These are phyloP conservation scores for Hippocampus comes DNA, from an alignment of 2,113 vertebrate species.

Conservation along the genomic window DNA sequence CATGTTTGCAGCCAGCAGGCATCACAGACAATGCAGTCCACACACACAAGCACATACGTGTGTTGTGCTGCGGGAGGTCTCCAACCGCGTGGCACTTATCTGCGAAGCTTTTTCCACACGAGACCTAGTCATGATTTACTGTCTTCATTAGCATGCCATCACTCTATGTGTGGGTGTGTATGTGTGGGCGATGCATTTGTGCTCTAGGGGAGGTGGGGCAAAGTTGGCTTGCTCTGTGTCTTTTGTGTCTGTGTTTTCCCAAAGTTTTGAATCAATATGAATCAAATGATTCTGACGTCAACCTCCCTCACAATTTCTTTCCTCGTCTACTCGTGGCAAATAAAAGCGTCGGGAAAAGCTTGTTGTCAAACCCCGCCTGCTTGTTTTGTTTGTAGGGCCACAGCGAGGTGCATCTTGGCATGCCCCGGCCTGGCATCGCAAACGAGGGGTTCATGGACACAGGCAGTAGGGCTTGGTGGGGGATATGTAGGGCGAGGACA, in stretches of 20 bases:
- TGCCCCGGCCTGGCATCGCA: conserved; percentile 17
- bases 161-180: conserved; percentile 30
- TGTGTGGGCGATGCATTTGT: conserved; percentile 46
- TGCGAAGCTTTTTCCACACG: conserved; percentile 72
- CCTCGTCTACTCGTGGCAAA: background rate
- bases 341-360: background rate
- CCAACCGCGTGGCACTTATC: conserved; percentile 67
- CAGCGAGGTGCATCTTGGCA: conserved; percentile 61
- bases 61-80: conserved; percentile 58
- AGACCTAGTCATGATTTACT: conserved; percentile 75
- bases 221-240: conserved; percentile 43
- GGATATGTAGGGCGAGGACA: conserved; percentile 58
- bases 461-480: conserved; percentile 59
- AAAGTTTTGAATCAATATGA: conserved; percentile 39
- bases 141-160: conserved; percentile 72
- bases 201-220: conserved; percentile 49
- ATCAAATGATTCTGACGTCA: conserved; percentile 13
- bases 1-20: conserved; percentile 62
- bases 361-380: background rate
- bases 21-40: conserved; percentile 36
- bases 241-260: conserved; percentile 45
- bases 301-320: conserved; percentile 23
- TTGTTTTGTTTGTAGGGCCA: conserved; percentile 42
- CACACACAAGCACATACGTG: conserved; percentile 24
- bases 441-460: conserved; percentile 11